Evolutionary conservation across 1,140 invertebrate genomes (phyloP).

Genomic region (Mamestra configurata): DNA sequence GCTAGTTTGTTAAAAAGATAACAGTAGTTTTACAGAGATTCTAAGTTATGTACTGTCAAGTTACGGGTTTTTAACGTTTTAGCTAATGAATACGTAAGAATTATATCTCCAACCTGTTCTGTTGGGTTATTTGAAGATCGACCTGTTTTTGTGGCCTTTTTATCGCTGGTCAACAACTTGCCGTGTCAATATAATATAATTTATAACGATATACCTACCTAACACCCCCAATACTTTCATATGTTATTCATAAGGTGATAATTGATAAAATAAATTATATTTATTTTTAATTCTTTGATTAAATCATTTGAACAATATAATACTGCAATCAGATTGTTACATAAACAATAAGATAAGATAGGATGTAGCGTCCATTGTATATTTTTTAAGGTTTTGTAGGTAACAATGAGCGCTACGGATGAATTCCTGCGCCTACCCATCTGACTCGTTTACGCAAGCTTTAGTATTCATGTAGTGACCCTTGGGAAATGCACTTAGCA

Average conservation of each 20-base stretch:
- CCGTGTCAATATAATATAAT: neutral
- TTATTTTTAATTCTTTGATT: too few species aligned
- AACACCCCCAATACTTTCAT: too few species aligned
- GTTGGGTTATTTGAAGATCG: neutral
- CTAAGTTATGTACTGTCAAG: neutral
- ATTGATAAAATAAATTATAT: neutral
- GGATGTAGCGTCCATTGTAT: conserved; percentile 58
- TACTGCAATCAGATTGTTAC: conserved; percentile 28
- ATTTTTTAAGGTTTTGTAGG: conserved; percentile 59
- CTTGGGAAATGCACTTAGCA: conserved; percentile 15
- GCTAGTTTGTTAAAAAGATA: neutral
- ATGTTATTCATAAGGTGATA: too few species aligned
- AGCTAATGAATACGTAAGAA: neutral
- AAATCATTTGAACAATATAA: neutral
- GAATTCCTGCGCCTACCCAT: conserved; percentile 52
- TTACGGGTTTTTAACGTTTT: neutral
- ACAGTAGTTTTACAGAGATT: neutral
- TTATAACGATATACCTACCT: too few species aligned
- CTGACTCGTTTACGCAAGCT: conserved; percentile 42
- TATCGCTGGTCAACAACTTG: neutral
- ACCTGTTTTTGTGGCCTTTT: neutral
- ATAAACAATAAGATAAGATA: conserved; percentile 43
- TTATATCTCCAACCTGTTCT: neutral
- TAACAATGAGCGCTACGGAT: conserved; percentile 59
- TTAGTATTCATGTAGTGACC: conserved; percentile 27